phyloP scores from a whole-genome alignment of 2,797 vertebrate genomes.

The Sternotherus odoratus region DNA sequence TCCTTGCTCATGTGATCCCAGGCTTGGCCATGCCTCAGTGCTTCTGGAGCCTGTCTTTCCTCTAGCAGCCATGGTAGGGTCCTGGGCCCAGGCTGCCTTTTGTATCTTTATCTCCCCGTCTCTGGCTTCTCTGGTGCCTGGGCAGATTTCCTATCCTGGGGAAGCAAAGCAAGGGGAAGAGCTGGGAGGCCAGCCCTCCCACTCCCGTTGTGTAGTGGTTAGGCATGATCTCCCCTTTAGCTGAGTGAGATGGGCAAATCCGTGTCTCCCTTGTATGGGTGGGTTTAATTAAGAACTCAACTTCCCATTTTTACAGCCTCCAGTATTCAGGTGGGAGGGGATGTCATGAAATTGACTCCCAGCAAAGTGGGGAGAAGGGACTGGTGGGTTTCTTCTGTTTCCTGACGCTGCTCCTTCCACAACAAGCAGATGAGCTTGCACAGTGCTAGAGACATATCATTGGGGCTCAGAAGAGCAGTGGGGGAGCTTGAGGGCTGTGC shows the following conservation, averaged over 20 bases:
- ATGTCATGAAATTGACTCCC: background rate
- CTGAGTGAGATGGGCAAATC: background rate
- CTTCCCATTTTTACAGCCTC: background rate
- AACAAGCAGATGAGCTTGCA: background rate
- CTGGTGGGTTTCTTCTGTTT: background rate
- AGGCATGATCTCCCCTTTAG: background rate
- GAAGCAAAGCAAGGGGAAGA: constrained; percentile 32
- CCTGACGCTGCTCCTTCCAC: background rate
- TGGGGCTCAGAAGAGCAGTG: background rate
- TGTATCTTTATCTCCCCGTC: background rate
- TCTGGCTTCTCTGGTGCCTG: constrained; percentile 1
- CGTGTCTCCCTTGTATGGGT: background rate
- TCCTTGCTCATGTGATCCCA: background rate
- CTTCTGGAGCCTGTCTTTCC: background rate
- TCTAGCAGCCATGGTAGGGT: background rate
- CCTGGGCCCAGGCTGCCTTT: fast-evolving
- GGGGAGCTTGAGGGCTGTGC: background rate
- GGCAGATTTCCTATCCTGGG: background rate
- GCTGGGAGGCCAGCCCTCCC: background rate
- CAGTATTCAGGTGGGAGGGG: fast-evolving
- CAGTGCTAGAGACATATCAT: background rate
- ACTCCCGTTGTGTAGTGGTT: background rate
- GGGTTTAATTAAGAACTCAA: fast-evolving
- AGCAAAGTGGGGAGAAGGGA: background rate
- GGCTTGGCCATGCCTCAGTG: background rate